Evolutionary conservation across 2,113 vertebrate genomes (phyloP).

Genomic region (Reinhardtius hippoglossoides): DNA sequence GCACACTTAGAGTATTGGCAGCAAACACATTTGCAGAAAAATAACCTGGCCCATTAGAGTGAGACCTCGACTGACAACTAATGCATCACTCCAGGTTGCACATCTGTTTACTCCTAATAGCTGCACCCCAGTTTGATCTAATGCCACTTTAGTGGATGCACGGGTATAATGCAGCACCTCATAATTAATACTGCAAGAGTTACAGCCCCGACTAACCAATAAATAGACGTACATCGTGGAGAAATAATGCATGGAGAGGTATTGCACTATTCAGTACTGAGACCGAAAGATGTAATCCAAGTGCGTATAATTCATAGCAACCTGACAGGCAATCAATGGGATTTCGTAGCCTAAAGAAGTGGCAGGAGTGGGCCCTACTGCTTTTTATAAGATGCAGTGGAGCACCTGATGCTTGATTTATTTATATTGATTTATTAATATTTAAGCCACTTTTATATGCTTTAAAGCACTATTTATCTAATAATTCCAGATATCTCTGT

Average conservation of each 20-base stretch:
- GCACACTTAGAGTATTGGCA: slow-evolving; percentile 42
- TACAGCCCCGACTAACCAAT: slow-evolving; percentile 17
- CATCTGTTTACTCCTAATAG: slow-evolving; percentile 32
- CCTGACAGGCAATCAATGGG: slow-evolving; percentile 16
- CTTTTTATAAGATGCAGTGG: slow-evolving; percentile 11
- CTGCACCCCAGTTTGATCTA: slow-evolving; percentile 22
- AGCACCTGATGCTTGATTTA: neutral
- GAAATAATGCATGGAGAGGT: slow-evolving; percentile 6
- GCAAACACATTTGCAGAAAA: slow-evolving; percentile 49
- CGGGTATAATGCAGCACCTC: slow-evolving; percentile 26
- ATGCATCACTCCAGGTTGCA: slow-evolving; percentile 43
- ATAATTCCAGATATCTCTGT: no score
- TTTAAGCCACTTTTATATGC: neutral
- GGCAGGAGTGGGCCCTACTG: neutral
- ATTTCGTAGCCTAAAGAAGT: neutral
- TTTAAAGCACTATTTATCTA: neutral
- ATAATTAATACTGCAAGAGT: slow-evolving; percentile 29
- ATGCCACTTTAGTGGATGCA: slow-evolving; percentile 5
- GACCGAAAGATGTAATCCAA: slow-evolving; percentile 6
- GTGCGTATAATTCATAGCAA: slow-evolving; percentile 4
- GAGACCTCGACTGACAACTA: slow-evolving; percentile 46
- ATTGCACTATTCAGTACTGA: neutral
- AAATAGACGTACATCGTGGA: slow-evolving; percentile 21
- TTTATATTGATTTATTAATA: neutral
- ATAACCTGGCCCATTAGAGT: slow-evolving; percentile 50